phyloP scores from a whole-genome alignment of 2,888 invertebrate genomes.

The Troides oblongomaculatus region DNA sequence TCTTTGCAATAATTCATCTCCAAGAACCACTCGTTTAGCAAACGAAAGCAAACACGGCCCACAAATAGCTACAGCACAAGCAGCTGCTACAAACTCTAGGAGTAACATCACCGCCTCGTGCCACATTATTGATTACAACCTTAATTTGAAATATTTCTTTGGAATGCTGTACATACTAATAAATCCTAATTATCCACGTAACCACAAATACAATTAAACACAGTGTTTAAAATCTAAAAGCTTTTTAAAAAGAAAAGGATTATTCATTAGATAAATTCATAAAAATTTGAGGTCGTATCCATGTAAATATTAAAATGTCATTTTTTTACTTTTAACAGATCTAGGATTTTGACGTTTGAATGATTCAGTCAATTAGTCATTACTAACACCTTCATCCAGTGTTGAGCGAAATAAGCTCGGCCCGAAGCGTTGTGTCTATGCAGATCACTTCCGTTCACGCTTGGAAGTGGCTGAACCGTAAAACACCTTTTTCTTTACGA shows the following conservation, averaged over 20 bases:
- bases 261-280: constrained; percentile 15
- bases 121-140: constrained; percentile 47
- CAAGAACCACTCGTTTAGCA: constrained; percentile 57
- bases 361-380: too few species aligned
- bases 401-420: too few species aligned
- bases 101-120: constrained; percentile 62
- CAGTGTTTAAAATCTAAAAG: constrained; percentile 3
- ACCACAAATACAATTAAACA: neutral
- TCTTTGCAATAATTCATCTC: constrained; percentile 57
- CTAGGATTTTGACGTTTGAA: too few species aligned
- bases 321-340: neutral
- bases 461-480: too few species aligned
- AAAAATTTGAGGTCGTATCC: constrained; percentile 14
- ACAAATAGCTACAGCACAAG: constrained; percentile 69
- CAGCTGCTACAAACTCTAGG: constrained; percentile 62
- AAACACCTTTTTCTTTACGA: too few species aligned
- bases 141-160: neutral
- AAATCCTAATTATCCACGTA: constrained; percentile 5
- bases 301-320: constrained; percentile 15
- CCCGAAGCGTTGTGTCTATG: too few species aligned
- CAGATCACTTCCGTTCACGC: too few species aligned
- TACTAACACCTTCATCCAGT: too few species aligned
- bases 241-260: constrained; percentile 8
- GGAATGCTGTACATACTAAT: constrained; percentile 4
- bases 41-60: constrained; percentile 68